A percentile compares a stretch with the other conserved stretches of the same genome.
These are phyloP conservation scores for Pedetes capensis DNA, from an alignment of 2,113 vertebrate genomes.

Conservation along the genomic window DNA sequence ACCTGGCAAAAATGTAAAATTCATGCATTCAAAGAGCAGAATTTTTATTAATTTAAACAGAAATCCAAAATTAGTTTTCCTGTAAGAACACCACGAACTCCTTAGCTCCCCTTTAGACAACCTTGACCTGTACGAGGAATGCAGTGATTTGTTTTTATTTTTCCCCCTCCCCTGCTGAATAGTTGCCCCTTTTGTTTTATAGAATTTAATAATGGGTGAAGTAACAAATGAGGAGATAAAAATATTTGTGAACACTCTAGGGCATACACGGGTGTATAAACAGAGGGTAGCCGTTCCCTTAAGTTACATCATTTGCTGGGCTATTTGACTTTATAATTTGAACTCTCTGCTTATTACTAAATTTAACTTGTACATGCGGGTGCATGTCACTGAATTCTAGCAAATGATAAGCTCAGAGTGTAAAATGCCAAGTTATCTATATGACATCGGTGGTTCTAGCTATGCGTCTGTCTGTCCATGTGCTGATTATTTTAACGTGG, in stretches of 20 bases:
- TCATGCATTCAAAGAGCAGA: conserved; percentile 28
- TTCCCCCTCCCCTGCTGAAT: neutral
- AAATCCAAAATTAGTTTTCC: conserved; percentile 42
- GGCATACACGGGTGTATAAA: conserved; percentile 16
- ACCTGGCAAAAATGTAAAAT: conserved; percentile 35
- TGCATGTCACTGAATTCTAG: neutral
- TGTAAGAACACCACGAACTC: neutral
- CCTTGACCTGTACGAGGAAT: conserved; percentile 24
- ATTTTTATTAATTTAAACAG: conserved; percentile 39
- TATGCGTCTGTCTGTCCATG: no score
- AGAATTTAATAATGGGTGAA: conserved; percentile 66
- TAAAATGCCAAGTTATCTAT: neutral
- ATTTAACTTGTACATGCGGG: conserved; percentile 12
- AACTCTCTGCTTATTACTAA: conserved; percentile 50
- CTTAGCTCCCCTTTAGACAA: conserved; percentile 32
- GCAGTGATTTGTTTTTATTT: neutral
- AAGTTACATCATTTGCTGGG: neutral
- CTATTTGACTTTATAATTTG: conserved; percentile 74
- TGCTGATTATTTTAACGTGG: neutral
- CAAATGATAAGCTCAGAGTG: neutral
- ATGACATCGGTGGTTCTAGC: conserved; percentile 15
- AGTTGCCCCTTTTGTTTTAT: neutral
- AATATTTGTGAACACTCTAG: conserved; percentile 56
- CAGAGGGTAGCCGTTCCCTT: neutral
- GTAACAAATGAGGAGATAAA: conserved; percentile 70